These are phyloP conservation scores for Teinopalpus imperialis DNA, from an alignment of 2,888 invertebrate genomes.

Conservation along the genomic window DNA sequence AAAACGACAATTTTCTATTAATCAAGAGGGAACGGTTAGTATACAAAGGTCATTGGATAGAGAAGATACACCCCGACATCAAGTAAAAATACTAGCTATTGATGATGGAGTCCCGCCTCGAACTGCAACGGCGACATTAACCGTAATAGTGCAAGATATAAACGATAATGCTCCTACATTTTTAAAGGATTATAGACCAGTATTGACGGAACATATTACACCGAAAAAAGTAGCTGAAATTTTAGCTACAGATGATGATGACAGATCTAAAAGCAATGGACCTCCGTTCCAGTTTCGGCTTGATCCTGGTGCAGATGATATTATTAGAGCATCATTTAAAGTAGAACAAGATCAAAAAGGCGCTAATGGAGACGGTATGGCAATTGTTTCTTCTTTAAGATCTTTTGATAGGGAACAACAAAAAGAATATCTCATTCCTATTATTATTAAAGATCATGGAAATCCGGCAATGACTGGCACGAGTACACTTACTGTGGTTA, in stretches of 20 bases:
- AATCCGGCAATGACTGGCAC: constrained; percentile 98
- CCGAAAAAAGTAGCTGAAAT: constrained; percentile 96
- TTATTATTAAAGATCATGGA: constrained; percentile 98
- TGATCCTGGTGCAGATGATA: constrained; percentile 96
- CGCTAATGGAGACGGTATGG: constrained; percentile 98
- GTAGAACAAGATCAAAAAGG: constrained; percentile 98
- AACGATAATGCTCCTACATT: constrained; percentile 97
- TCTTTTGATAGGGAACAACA: constrained; percentile 97
- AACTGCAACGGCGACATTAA: constrained; percentile 95
- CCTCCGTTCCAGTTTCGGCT: constrained; percentile 97
- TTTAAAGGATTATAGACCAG: constrained; percentile 95
- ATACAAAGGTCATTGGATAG: constrained; percentile 96
- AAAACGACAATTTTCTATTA: constrained; percentile 96
- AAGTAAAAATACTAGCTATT: constrained; percentile 97
- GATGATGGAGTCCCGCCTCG: constrained; percentile 96
- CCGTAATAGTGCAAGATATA: constrained; percentile 96
- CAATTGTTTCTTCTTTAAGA: constrained; percentile 95
- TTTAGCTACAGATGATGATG: constrained; percentile 96
- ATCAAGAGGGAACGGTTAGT: constrained; percentile 96
- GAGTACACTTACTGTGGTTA: constrained; percentile 96
- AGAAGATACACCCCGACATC: constrained; percentile 97
- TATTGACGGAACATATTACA: constrained; percentile 95
- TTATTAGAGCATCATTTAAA: constrained; percentile 96
- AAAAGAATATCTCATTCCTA: constrained; percentile 97
- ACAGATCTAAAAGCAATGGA: constrained; percentile 96